Conservation (phyloP, 2,113 vertebrate species). For the Hippocampus barbouri region DNA sequence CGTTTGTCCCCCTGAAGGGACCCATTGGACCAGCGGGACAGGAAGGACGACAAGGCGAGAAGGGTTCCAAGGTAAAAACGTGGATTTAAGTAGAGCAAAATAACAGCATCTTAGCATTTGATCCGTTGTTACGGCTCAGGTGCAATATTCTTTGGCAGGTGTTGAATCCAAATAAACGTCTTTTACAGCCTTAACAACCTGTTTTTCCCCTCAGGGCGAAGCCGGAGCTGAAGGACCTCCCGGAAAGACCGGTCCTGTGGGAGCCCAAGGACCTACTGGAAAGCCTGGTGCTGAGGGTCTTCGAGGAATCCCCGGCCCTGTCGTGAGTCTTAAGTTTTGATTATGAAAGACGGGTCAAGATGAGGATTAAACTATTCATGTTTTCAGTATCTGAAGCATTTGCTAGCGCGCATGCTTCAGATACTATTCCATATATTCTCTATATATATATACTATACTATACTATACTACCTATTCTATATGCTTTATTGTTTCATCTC, state of each 20-base stretch:
- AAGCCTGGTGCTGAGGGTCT: slow-evolving; percentile 92
- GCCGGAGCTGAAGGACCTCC: slow-evolving; percentile 88
- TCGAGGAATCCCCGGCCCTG: slow-evolving; percentile 92
- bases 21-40: slow-evolving; percentile 79
- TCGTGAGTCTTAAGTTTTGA: slow-evolving; percentile 69
- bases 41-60: slow-evolving; percentile 92
- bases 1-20: slow-evolving; percentile 64
- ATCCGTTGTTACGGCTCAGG: neutral
- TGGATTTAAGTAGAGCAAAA: neutral
- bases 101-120: neutral
- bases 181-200: neutral
- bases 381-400: neutral
- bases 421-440: too few species aligned
- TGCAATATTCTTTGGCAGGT: neutral
- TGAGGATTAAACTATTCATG: neutral
- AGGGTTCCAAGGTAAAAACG: slow-evolving; percentile 86
- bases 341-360: neutral
- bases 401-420: neutral
- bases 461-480: neutral
- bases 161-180: neutral
- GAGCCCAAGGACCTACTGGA: slow-evolving; percentile 88
- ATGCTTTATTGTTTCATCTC: slow-evolving; percentile 14
- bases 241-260: slow-evolving; percentile 94
- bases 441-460: too few species aligned
- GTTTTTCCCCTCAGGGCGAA: slow-evolving; percentile 78